Evolutionary conservation across 1,140 invertebrate genomes (phyloP), one percentile per base, ranked within the genome.

Genomic region (Nasonia longicornis): DNA sequence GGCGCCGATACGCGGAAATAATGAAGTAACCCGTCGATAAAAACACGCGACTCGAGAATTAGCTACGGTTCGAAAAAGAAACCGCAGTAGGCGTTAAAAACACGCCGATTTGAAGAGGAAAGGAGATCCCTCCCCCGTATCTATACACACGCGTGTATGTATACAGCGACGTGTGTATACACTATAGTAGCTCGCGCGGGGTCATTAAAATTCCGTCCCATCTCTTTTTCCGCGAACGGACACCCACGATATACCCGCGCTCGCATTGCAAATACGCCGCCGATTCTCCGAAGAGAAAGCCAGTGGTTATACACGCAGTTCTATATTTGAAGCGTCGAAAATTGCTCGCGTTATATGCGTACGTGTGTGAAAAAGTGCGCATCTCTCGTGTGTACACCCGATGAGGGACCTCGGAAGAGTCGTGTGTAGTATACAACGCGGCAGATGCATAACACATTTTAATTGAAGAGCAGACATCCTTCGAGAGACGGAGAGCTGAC

Each of bases 401-500:
- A 26, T 26, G 26, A 26, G 26, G 31, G 31, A 74, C 45, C 48
- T 35, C 31, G 31, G 16, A 31, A 58, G 22, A 42, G 31, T 14
- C 10, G 16, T 8, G 26, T 11, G 31, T 35, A 35, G 31, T 3
- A 6, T 10, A 31, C 26, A 67, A 84, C 26, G 81, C 84, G 82
- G 84, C 87, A 88, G 87, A 89, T 89, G 88, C 85, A 83, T 84
- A 86, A 86, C 88, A 89, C 88, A 89, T 90, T 90, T 89, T 89
- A 89, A 90, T 90, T 88, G 88, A 87, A 86, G 80, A 83, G 84
- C 87, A 87, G 88, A 89, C 88, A 89, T 89, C 87, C 88, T 88
- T 84, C 85, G 86, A 89, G 26, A 26, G 88, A 89, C 87, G 85
- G 84, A 84, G 82, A 22, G 79, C 86, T 88, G 85, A 89, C 88